Conservation (phyloP, 2,797 vertebrate species). For the Diplodus puntazzo region DNA sequence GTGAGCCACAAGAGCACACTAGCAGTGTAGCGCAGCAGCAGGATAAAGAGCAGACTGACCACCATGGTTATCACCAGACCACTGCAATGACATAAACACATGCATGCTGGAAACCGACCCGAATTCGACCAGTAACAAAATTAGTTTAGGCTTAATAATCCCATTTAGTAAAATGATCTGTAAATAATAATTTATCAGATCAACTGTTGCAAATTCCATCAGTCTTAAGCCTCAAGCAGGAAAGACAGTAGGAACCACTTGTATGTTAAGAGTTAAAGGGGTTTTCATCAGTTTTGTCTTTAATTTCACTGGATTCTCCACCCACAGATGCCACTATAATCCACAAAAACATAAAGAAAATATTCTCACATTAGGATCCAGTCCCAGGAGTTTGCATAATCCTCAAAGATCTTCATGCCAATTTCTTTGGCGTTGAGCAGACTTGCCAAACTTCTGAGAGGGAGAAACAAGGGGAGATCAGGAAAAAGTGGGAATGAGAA, state of each 20-base stretch:
- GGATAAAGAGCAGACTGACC: constrained; percentile 92
- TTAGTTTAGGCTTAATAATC: background rate
- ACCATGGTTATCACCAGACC: constrained; percentile 93
- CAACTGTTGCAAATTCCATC: background rate
- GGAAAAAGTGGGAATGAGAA: constrained; percentile 37
- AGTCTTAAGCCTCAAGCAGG: background rate
- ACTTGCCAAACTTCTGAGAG: constrained; percentile 88
- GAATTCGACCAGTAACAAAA: background rate
- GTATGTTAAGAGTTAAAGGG: background rate
- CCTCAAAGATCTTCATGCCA: constrained; percentile 94
- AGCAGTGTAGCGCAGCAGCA: constrained; percentile 92
- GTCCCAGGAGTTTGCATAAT: constrained; percentile 95
- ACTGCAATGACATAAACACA: constrained; percentile 79
- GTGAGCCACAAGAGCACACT: constrained; percentile 94
- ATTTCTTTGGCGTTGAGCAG: constrained; percentile 92
- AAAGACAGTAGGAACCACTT: background rate
- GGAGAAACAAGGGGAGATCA: constrained; percentile 43
- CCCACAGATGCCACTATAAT: background rate
- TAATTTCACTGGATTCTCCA: background rate
- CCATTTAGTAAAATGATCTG: background rate
- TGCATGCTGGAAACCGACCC: background rate
- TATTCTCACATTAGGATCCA: constrained; percentile 96
- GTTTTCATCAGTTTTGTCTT: background rate
- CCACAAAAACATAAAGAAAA: constrained; percentile 5
- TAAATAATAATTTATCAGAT: background rate